Base-by-base conservation (phyloP, 2,797 vertebrate genomes). In the Squalus acanthias region DNA sequence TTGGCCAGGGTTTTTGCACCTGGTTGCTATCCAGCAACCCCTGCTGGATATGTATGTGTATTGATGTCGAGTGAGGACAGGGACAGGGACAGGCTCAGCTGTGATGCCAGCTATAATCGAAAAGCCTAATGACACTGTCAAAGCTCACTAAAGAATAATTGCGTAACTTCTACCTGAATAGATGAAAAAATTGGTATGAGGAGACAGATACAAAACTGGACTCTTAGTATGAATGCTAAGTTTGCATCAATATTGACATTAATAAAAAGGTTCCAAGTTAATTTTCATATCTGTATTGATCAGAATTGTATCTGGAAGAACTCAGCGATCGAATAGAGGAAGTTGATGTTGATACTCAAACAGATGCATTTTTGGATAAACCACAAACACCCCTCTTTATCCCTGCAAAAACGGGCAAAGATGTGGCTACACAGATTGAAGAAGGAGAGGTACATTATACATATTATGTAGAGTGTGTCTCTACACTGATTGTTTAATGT, bases 271-370 rank as follows among this genome's bases (percentile, higher is more conserved):
- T 60, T 95, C 1, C 3, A 95, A 76, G 29, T 57, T 76, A 57
- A 74, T 95, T 60, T 74, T 95, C 15, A 69, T 93, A 24, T 93
- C n/a, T 69, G 2, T 93, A 96, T 22, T 97, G 97, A 97, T 97
- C 97, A 99, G 99, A 99, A 79, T 97, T 98, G 89, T 99, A 99
- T 97, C 98, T 99, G 69, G 99, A 99, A 97, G 99, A 99, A 97
- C 97, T 99, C 97, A 98, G 98, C 96, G 98, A 99, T 89, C 96
- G 96, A 0, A 29, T 98, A 96, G 97, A 98, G 97, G 97, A 98
- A 67, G 96, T 97, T 96, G 98, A 98, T 88, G 97, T 97, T 87
- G 98, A 98, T 96, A 99, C 99, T 97, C 99, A 99, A 98, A 99
- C 99, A 50, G 99, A 99, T 96, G 98, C 97, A 0, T 99, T 99